These are phyloP conservation scores for Sebastes cheni DNA, from an alignment of 2,797 vertebrate species.

Conservation along the genomic window DNA sequence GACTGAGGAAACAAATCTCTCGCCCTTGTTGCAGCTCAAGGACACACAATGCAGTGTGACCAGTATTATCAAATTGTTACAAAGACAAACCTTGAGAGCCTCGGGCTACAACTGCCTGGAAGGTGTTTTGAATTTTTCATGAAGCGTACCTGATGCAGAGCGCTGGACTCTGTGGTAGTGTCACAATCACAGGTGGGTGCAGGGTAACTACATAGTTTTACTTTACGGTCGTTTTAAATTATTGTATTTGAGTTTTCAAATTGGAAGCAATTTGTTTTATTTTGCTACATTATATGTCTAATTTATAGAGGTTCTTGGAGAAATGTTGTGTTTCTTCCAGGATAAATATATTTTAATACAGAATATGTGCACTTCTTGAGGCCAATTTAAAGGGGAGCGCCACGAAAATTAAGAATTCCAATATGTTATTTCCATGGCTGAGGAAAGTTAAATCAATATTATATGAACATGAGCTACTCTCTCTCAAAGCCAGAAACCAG, in stretches of 20 bases:
- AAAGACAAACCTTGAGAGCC: slow-evolving; percentile 81
- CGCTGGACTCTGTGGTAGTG: slow-evolving; percentile 45
- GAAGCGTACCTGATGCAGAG: slow-evolving; percentile 68
- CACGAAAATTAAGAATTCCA: not conserved
- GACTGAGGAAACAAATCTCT: slow-evolving; percentile 68
- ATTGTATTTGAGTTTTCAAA: not conserved
- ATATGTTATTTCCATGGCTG: not conserved
- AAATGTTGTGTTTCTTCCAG: not conserved
- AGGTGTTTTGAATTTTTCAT: slow-evolving; percentile 81
- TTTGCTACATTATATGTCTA: not conserved
- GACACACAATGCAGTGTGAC: slow-evolving; percentile 77
- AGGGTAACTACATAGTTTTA: slow-evolving; percentile 13
- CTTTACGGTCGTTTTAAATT: not conserved
- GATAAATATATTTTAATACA: not conserved
- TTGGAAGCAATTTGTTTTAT: not conserved
- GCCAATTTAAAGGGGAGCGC: not conserved
- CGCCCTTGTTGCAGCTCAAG: slow-evolving; percentile 75
- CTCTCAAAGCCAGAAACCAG: too few species aligned
- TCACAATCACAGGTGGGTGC: slow-evolving; percentile 35
- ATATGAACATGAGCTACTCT: not conserved
- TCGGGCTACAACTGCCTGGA: slow-evolving; percentile 71
- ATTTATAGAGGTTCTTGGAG: not conserved
- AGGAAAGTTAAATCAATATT: not conserved
- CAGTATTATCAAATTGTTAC: slow-evolving; percentile 77
- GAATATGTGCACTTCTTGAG: not conserved